Base-by-base conservation (phyloP, 2,888 invertebrate genomes). In the Kryphioiulus occultus region DNA sequence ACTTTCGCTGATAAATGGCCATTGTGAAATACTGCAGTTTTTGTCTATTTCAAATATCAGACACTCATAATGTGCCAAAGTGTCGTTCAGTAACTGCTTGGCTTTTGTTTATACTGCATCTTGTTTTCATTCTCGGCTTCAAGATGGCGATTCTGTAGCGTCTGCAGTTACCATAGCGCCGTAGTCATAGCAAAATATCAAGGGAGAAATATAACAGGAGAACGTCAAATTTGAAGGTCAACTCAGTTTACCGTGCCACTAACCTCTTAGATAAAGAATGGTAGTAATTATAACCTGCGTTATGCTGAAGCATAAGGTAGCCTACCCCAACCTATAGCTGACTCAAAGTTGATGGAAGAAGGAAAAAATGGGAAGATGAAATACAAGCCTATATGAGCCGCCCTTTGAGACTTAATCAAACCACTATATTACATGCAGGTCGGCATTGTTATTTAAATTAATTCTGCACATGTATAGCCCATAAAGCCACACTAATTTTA, bases 221-320 rank as follows among this genome's bases (percentile, higher is more conserved):
- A 53, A 53, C 53, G 68, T 68, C 68, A 68, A 68, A 68, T 68
- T 68, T 68, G 68, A 68, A 68, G 68, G 68, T 68, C 68, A 68
- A 68, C 68, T 68, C 68, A 68, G 68, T 68, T 68, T 68, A 68
- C 68, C 68, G 68, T 68, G 68, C 68, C 68, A 68, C 68, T 68
- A 68, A 68, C 68, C 68, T 68, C 68, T 68, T 68, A 68, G 68
- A 68, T 68, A 68, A 53, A 53, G 53, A 53, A 53, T 53, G 53
- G 53, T 68, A 68, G 68, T 68, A 68, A 68, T 68, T 68, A 68
- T 68, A 68, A 68, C 68, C 68, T 68, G 68, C 68, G 68, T 68
- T 68, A 68, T 68, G 68, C 68, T 68, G 68, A 68, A 26, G 53
- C 53, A 53, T 53, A 53, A 53, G 53, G 53, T 53, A 53, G 53